Evolutionary conservation across 2,113 vertebrate genomes (phyloP).

Genomic region (Nansenia antarctica): DNA sequence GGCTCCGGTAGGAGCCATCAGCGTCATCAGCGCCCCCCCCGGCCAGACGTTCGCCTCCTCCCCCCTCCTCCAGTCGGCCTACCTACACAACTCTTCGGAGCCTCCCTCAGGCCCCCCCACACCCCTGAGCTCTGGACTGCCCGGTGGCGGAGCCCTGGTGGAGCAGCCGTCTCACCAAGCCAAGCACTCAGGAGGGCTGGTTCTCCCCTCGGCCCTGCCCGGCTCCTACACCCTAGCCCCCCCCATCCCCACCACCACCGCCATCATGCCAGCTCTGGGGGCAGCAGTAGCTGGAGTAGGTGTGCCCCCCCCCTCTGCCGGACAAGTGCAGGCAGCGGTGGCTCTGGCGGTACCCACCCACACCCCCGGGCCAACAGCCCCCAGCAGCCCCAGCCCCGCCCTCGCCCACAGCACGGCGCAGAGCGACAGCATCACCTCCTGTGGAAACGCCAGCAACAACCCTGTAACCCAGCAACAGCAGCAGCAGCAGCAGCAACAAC

Average conservation of each 20-base stretch:
- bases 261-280: constrained; percentile 74
- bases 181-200: constrained; percentile 81
- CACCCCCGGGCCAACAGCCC: constrained; percentile 87
- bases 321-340: constrained; percentile 76
- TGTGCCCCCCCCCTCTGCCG: constrained; percentile 59
- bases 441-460: constrained; percentile 77
- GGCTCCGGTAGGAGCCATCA: constrained; percentile 73
- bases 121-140: constrained; percentile 76
- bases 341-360: constrained; percentile 86
- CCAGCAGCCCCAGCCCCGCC: constrained; percentile 85
- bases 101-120: constrained; percentile 57
- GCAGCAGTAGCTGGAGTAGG: constrained; percentile 54
- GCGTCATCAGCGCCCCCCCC: constrained; percentile 77
- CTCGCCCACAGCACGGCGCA: constrained; percentile 89
- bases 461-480: constrained; percentile 81
- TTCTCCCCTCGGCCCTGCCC: constrained; percentile 75
- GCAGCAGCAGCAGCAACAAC: constrained; percentile 55
- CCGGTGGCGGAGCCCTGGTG: constrained; percentile 76
- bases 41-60: constrained; percentile 61
- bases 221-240: constrained; percentile 76
- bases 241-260: constrained; percentile 67
- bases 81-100: no score
- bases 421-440: constrained; percentile 86
- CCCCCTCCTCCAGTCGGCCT: constrained; percentile 43
- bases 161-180: constrained; percentile 70